Evolutionary conservation across 2,113 vertebrate genomes (phyloP).

Genomic region (Geococcyx californianus): DNA sequence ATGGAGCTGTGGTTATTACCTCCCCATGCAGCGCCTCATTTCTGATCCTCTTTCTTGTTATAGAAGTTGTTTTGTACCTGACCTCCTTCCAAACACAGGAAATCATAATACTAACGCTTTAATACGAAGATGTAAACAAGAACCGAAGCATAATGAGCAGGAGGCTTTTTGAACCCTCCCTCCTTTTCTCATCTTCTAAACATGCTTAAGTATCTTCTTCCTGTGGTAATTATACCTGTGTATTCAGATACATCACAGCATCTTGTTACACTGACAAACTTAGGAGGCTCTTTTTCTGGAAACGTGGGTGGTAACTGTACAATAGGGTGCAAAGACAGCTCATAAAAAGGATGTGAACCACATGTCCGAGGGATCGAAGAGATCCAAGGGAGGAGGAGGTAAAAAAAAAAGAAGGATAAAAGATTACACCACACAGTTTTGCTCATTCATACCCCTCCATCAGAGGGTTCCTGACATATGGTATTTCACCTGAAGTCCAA

Average conservation of each 20-base stretch:
- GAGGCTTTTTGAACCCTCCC: not conserved
- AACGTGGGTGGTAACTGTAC: slow-evolving; percentile 6
- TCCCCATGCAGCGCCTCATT: slow-evolving; percentile 48
- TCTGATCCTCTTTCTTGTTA: slow-evolving; percentile 6
- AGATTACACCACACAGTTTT: not conserved
- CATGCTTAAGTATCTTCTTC: not conserved
- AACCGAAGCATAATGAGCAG: not conserved
- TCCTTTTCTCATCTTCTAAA: not conserved
- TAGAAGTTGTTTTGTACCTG: not conserved
- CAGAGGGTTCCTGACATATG: not conserved
- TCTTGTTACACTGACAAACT: slow-evolving; percentile 14
- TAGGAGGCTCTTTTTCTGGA: slow-evolving; percentile 31
- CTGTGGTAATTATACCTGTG: slow-evolving; percentile 8
- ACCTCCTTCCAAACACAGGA: slow-evolving; percentile 34
- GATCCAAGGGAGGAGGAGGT: not conserved
- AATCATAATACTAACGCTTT: slow-evolving; percentile 2
- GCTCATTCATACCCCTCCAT: not conserved
- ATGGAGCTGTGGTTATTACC: slow-evolving; percentile 55
- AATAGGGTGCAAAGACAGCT: not conserved
- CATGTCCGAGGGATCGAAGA: slow-evolving; percentile 14
- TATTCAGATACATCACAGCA: not conserved
- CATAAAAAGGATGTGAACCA: slow-evolving; percentile 15
- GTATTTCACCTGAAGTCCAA: not conserved
- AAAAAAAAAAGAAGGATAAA: slow-evolving; percentile 18
- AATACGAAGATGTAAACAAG: slow-evolving; percentile 13